A percentile compares a stretch with the other conserved stretches of the same genome.
These are phyloP conservation scores for Tolypeutes matacus DNA, from an alignment of 2,797 vertebrate genomes.

Conservation along the genomic window DNA sequence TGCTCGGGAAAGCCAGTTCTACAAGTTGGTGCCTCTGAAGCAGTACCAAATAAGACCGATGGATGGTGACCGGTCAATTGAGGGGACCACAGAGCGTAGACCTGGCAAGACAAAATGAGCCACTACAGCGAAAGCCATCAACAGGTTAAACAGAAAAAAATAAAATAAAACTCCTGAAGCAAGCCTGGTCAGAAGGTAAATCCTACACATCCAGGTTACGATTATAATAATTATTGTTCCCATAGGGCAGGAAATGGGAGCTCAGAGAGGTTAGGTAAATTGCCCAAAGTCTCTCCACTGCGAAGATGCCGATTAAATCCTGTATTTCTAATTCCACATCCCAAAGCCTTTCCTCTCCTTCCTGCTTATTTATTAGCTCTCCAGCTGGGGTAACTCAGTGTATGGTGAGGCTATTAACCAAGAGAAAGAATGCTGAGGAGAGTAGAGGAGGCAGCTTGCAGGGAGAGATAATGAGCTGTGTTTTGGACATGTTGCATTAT, in stretches of 20 bases:
- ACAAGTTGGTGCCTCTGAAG: neutral
- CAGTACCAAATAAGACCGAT: neutral
- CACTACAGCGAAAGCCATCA: neutral
- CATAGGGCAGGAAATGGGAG: neutral
- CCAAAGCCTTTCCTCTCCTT: neutral
- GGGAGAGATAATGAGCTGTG: conserved; percentile 69
- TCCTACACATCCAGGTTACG: neutral
- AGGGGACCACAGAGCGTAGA: neutral
- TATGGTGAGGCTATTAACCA: conserved; percentile 18
- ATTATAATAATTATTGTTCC: neutral
- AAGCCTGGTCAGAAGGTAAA: neutral
- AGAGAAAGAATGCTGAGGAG: neutral
- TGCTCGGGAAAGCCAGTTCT: neutral
- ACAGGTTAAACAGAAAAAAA: neutral
- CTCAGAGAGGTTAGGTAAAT: neutral
- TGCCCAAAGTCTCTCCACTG: neutral
- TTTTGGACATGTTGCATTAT: conserved; percentile 43
- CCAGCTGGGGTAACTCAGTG: conserved; percentile 16
- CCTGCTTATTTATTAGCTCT: conserved; percentile 63
- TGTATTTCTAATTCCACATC: conserved; percentile 10
- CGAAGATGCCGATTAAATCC: neutral
- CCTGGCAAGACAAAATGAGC: neutral
- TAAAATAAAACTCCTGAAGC: neutral
- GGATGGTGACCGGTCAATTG: neutral
- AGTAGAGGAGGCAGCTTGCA: conserved; percentile 30